phyloP scores from a whole-genome alignment of 2,888 invertebrate genomes.

The Cartodere bifasciata region DNA sequence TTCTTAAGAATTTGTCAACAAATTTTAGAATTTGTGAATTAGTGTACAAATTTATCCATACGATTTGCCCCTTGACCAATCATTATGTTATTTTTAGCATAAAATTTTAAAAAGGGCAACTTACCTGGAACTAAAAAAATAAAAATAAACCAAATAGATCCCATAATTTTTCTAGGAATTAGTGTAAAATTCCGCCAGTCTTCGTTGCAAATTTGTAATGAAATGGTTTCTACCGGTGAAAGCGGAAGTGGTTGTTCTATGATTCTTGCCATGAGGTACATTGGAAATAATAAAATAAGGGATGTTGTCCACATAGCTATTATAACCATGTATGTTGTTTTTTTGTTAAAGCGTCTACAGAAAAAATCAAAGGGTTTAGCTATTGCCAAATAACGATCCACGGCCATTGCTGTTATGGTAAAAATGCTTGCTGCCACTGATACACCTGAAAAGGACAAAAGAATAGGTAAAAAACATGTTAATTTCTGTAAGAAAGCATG shows the following conservation, averaged over 20 bases:
- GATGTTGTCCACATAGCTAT: slow-evolving; percentile 52
- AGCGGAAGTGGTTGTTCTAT: slow-evolving; percentile 7
- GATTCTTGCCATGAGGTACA: slow-evolving; percentile 37
- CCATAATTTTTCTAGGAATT: slow-evolving; percentile 46
- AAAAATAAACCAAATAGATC: slow-evolving; percentile 56
- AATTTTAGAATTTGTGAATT: too few species aligned
- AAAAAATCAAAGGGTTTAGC: slow-evolving; percentile 60
- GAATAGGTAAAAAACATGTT: neutral
- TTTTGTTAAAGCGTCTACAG: slow-evolving; percentile 54
- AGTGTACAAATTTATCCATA: too few species aligned
- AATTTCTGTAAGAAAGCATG: neutral
- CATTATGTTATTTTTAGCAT: too few species aligned
- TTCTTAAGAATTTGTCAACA: too few species aligned
- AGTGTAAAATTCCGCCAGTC: slow-evolving; percentile 42
- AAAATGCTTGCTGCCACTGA: slow-evolving; percentile 70
- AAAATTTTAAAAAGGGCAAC: slow-evolving; percentile 12
- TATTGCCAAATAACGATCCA: slow-evolving; percentile 64
- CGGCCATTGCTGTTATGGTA: slow-evolving; percentile 67
- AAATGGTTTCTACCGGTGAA: slow-evolving; percentile 11
- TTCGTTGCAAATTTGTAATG: slow-evolving; percentile 41
- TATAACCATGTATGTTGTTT: slow-evolving; percentile 52
- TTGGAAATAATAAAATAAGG: slow-evolving; percentile 52
- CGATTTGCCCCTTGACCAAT: too few species aligned
- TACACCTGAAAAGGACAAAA: slow-evolving; percentile 42
- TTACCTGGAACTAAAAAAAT: slow-evolving; percentile 66